Evolutionary conservation across 2,113 vertebrate species (phyloP).

Genomic region (Tonatia bakeri): DNA sequence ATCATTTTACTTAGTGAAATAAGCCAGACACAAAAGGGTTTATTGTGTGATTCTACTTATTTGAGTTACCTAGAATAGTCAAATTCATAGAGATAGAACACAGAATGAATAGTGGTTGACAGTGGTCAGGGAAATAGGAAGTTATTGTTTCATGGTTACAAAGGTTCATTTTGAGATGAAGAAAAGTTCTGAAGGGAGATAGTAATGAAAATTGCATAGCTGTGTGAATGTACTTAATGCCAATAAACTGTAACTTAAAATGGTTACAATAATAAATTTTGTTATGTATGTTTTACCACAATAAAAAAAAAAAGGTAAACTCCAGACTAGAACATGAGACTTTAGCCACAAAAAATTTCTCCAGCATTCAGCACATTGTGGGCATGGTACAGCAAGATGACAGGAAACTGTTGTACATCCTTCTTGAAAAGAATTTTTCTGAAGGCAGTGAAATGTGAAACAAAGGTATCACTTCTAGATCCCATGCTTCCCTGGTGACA

Average conservation of each 20-base stretch:
- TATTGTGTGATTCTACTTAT: background rate
- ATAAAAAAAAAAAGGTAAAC: background rate
- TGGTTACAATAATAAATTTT: background rate
- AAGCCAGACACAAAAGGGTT: background rate
- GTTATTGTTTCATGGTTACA: background rate
- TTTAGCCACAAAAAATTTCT: background rate
- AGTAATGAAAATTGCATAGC: background rate
- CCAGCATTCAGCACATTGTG: background rate
- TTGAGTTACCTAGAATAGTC: background rate
- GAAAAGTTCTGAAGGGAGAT: background rate
- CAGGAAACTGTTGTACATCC: background rate
- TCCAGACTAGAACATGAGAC: background rate
- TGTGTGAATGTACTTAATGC: background rate
- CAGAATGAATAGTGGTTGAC: background rate
- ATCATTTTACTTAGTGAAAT: background rate
- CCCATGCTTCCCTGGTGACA: background rate
- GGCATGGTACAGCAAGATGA: background rate
- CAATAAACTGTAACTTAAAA: background rate
- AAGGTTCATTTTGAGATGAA: background rate
- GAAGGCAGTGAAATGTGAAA: background rate
- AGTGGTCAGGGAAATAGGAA: background rate
- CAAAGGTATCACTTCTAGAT: background rate
- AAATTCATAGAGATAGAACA: background rate
- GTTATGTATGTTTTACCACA: background rate
- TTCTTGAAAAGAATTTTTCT: slow-evolving; percentile 1